Conservation (phyloP, 2,888 invertebrate species). For the Beris morrisii region DNA sequence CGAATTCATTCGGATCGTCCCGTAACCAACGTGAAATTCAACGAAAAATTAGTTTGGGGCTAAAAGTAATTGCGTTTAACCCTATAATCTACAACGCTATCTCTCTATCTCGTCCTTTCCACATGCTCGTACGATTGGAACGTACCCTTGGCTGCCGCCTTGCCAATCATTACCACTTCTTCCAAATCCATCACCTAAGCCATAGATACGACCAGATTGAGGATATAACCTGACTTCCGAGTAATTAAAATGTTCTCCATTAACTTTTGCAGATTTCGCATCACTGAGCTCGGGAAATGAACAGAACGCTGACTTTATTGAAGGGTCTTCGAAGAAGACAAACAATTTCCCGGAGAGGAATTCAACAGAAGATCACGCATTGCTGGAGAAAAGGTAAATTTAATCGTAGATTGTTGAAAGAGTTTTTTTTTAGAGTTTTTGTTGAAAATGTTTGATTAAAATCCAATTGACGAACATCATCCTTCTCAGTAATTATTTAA, state of each 20-base stretch:
- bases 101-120: not conserved
- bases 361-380: conserved; percentile 3
- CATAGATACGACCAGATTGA: conserved; percentile 11
- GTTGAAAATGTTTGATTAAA: too few species aligned
- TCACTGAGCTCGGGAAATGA: conserved; percentile 31
- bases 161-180: too few species aligned
- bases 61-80: conserved; percentile 8
- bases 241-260: conserved; percentile 32
- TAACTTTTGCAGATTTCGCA: conserved; percentile 33
- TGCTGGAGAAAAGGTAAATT: conserved; percentile 16
- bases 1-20: too few species aligned
- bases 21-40: too few species aligned
- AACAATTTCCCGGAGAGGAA: conserved; percentile 11
- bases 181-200: not conserved
- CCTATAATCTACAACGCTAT: not conserved
- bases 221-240: conserved; percentile 22
- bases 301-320: conserved; percentile 20
- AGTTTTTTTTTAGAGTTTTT: not conserved
- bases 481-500: too few species aligned
- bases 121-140: too few species aligned
- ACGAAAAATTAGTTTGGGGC: too few species aligned
- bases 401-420: not conserved
- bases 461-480: too few species aligned
- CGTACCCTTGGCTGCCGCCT: too few species aligned
- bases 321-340: conserved; percentile 18